Base-by-base conservation (phyloP, 37 sponge, comb jelly and placozoan genomes). In the Halisarca cf. caerulea region DNA sequence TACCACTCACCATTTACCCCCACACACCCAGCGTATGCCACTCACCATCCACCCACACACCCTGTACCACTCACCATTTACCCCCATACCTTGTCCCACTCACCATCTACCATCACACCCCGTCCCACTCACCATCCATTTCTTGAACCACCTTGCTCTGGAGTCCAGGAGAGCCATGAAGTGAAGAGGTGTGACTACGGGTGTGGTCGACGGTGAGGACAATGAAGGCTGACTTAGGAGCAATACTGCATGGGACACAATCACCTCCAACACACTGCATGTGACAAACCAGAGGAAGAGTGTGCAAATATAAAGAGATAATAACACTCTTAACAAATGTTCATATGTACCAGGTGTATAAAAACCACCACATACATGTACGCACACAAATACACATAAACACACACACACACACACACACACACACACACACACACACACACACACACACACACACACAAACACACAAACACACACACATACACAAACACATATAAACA, bases 71-170 rank as follows among this genome's bases (percentile, higher is more conserved):
- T n/a, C n/a, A 27, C 2, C 4, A 27, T 2, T 6, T 25, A 59
- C 57, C 11, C 57, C 11, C 57, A 59, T 25, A 59, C 60, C 25
- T 59, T 2, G 3, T n/a, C 9, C 3, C 9, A 59, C 4, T 59
- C 2, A 27, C 25, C 72, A 2, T 8, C 27, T 2, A 71, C 2
- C 7, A 71, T n/a, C n/a, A n/a, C n/a, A n/a, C n/a, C n/a, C n/a
- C n/a, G n/a, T n/a, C 45, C 35, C 17, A 43, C 94, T 78, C 37
- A 90, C 94, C 81, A 87, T 90, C 94, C 94, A 93, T 45, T 93
- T 90, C 38, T 81, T 85, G 86, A 90, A 87, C 94, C 94, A 93
- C 23, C 20, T 23, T 14, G 91, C 91, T 44, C 64, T 84, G 27
- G 91, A 91, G 75, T 93, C 91, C 4, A 93, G 59, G 35, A 93